Percentiles rank a stretch among this genome's conserved stretches.
Evolutionary conservation across 2,113 vertebrate species (phyloP).

Genomic region (Leptobrachium leishanense): DNA sequence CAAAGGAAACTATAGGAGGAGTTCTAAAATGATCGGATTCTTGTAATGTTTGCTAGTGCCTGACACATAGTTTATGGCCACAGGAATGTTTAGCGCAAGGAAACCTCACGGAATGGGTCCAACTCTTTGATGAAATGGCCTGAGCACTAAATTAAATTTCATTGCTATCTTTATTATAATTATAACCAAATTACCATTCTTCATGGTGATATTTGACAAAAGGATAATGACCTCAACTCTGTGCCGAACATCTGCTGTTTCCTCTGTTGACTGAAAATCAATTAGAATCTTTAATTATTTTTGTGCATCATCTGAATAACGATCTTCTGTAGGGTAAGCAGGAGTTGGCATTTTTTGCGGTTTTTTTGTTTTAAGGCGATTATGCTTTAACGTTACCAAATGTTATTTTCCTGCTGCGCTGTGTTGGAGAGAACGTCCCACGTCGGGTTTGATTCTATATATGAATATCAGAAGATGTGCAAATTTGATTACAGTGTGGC

Average conservation of each 20-base stretch:
- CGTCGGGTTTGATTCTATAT: slow-evolving; percentile 31
- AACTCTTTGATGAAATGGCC: slow-evolving; percentile 10
- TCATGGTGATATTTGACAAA: slow-evolving; percentile 56
- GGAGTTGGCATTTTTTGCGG: slow-evolving; percentile 34
- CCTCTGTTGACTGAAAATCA: slow-evolving; percentile 59
- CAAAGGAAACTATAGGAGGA: neutral
- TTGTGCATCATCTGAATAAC: slow-evolving; percentile 55
- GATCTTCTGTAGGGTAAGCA: slow-evolving; percentile 41
- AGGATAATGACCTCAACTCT: slow-evolving; percentile 52
- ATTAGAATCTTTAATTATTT: slow-evolving; percentile 60
- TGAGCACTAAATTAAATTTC: slow-evolving; percentile 49
- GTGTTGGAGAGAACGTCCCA: slow-evolving; percentile 24
- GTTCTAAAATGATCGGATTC: neutral
- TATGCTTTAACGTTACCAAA: slow-evolving; percentile 33
- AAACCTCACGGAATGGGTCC: neutral
- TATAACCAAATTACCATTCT: slow-evolving; percentile 54
- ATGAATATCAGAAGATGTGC: slow-evolving; percentile 29
- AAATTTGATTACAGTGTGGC: slow-evolving; percentile 27
- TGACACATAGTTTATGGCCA: slow-evolving; percentile 19
- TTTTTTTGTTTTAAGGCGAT: slow-evolving; percentile 9
- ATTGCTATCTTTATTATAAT: slow-evolving; percentile 51
- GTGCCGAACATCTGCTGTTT: slow-evolving; percentile 53
- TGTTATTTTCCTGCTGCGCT: slow-evolving; percentile 18
- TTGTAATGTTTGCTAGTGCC: neutral
- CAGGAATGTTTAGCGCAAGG: slow-evolving; percentile 14